Percentiles rank a stretch among this genome's conserved stretches.
Conservation (phyloP, 2,888 invertebrate species). For the Teinopalpus imperialis region DNA sequence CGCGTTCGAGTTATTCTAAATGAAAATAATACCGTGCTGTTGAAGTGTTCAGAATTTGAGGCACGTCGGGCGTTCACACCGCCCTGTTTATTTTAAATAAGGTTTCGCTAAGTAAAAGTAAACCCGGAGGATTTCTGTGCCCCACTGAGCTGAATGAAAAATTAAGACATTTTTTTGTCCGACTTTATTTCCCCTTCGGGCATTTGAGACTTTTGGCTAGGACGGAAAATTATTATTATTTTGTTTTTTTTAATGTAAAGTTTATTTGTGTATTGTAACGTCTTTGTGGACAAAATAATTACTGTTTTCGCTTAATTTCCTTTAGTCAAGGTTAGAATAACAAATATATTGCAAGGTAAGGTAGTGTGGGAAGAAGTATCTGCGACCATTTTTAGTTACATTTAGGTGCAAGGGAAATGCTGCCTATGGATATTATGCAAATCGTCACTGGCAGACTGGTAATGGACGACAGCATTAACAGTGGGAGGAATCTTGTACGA, state of each 20-base stretch:
- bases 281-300: too few relatives aligned
- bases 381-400: too few relatives aligned
- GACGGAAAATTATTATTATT: constrained; percentile 22
- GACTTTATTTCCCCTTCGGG: constrained; percentile 42
- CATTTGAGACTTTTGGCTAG: constrained; percentile 38
- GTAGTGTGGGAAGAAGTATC: too few relatives aligned
- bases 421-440: too few relatives aligned
- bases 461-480: too few relatives aligned
- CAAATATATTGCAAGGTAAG: too few relatives aligned
- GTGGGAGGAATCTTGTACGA: too few relatives aligned
- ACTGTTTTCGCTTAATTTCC: too few relatives aligned
- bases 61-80: constrained; percentile 73
- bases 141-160: constrained; percentile 67
- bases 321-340: too few relatives aligned
- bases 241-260: too few relatives aligned
- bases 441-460: too few relatives aligned
- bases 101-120: constrained; percentile 74
- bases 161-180: constrained; percentile 61
- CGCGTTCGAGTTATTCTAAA: constrained; percentile 54
- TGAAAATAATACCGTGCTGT: constrained; percentile 62
- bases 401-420: too few relatives aligned
- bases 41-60: constrained; percentile 59
- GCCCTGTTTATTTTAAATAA: constrained; percentile 78
- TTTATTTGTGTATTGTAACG: constrained; percentile 1
- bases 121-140: constrained; percentile 56